Conservation (phyloP, 2,888 invertebrate species). For the Aricia artaxerxes region DNA sequence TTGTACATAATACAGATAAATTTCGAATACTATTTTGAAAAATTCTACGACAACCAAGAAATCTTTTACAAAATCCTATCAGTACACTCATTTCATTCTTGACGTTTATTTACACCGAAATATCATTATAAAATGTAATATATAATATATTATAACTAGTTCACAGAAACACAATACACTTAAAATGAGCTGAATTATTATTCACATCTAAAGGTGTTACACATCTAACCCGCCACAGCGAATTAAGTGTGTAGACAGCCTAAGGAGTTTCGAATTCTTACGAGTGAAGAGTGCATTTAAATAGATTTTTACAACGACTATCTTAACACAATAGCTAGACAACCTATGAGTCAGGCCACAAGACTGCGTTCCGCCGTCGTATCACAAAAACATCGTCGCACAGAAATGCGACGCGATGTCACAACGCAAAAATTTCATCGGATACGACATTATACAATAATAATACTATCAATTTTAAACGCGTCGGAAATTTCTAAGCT, state of each 20-base stretch:
- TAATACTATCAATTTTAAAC: too few relatives aligned
- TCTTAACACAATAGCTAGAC: not conserved
- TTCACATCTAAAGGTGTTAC: not conserved
- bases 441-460: too few relatives aligned
- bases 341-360: not conserved
- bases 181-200: not conserved
- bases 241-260: not conserved
- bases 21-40: not conserved
- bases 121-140: not conserved
- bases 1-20: conserved; percentile 22
- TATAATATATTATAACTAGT: conserved; percentile 2
- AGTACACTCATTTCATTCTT: conserved; percentile 10
- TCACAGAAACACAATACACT: not conserved
- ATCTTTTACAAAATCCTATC: conserved; percentile 8
- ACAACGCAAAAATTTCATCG: too few relatives aligned
- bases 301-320: not conserved
- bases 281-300: not conserved
- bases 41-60: not conserved
- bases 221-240: too few relatives aligned
- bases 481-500: too few relatives aligned
- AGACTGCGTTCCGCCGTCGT: too few relatives aligned
- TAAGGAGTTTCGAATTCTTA: not conserved
- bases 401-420: too few relatives aligned
- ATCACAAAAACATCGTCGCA: too few relatives aligned
- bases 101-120: conserved; percentile 10